These are phyloP conservation scores for Crambe crambe DNA, from an alignment of 37 sponge, comb jelly and placozoan genomes.

Conservation along the genomic window DNA sequence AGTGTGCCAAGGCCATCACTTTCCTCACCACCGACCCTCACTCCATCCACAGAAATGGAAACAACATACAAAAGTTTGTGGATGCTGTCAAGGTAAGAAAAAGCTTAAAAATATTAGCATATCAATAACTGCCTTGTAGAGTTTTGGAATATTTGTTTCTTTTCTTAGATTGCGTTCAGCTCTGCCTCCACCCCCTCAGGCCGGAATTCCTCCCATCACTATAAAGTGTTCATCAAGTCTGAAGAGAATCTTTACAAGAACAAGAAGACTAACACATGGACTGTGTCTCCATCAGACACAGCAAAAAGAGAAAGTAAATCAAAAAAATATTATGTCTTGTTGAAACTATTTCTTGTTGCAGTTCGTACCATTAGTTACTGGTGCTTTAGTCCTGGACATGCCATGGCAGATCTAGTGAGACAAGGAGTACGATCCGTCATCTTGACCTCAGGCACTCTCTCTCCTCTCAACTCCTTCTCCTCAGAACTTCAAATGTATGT, in stretches of 20 bases:
- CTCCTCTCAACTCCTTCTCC: conserved; percentile 90
- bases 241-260: conserved; percentile 29
- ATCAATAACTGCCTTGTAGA: too few relatives aligned
- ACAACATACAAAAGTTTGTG: too few relatives aligned
- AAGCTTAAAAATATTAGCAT: too few relatives aligned
- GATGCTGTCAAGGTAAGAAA: too few relatives aligned
- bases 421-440: conserved; percentile 89
- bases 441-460: conserved; percentile 97
- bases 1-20: too few relatives aligned
- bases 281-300: conserved; percentile 6
- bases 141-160: too few relatives aligned
- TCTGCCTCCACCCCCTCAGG: neutral
- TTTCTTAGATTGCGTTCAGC: conserved; percentile 32
- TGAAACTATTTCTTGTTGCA: too few relatives aligned
- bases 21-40: too few relatives aligned
- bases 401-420: conserved; percentile 74
- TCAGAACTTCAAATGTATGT: conserved; percentile 87
- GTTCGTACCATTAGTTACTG: conserved; percentile 82
- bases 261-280: conserved; percentile 44
- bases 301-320: conserved; percentile 51
- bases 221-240: conserved; percentile 63
- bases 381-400: conserved; percentile 97
- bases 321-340: too few relatives aligned
- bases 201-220: conserved; percentile 1
- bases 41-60: too few relatives aligned